Base-by-base conservation (phyloP, 2,888 invertebrate species). In the Endotricha flammealis region DNA sequence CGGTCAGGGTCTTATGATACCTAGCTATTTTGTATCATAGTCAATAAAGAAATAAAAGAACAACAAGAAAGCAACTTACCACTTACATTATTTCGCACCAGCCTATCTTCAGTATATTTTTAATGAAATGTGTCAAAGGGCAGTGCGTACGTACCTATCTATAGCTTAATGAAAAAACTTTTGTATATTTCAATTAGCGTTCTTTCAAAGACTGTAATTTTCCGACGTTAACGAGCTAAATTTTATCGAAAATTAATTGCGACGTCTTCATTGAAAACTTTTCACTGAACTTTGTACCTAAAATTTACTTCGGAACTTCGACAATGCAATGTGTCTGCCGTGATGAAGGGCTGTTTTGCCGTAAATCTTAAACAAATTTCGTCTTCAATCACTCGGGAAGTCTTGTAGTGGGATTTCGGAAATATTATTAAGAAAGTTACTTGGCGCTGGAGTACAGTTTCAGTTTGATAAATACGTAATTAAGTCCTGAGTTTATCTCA, bases 221-320 rank as follows among this genome's bases (percentile, higher is more conserved):
- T 66, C 67, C 62, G 71, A 74, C 75, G 81, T 81, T 82, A 83
- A 82, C 81, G 83, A 81, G 79, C 77, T 75, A 74, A 81, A 83
- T 80, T 83, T 81, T 77, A 82, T 81, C 77, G 81, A 79, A 83
- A 83, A 85, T 83, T 85, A 85, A 83, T 85, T 82, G 80, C 80
- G 78, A 83, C 82, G 78, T 81, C 81, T 82, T 78, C 79, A 78
- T 77, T 75, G 76, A 72, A 80, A 82, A 85, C 62, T 81, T 78
- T 70, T 64, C 61, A 70, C 66, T 73, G 59, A 68, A 78, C 66
- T 79, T 76, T 71, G 71, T 77, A 74, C 74, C 71, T 65, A 35
- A 75, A 72, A 78, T 72, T 79, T 78, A 70, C 64, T 64, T 63
- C 46, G 41, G 48, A 77, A 79, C 64, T 82, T 79, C 59, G 58